Evolutionary conservation across 2,888 invertebrate genomes (phyloP).

Genomic region (Doris montereyensis): DNA sequence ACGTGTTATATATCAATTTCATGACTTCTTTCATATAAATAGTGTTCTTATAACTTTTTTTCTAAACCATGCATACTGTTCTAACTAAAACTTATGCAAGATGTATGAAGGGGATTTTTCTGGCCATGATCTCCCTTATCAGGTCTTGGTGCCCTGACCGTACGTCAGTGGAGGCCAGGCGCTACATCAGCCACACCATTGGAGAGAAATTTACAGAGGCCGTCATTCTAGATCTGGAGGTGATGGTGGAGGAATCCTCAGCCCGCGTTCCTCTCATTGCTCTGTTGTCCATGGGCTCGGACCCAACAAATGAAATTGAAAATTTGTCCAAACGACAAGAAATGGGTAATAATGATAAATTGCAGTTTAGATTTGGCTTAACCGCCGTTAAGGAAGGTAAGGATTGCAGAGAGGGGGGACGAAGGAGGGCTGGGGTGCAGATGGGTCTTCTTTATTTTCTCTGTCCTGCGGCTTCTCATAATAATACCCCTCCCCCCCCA

Average conservation of each 20-base stretch:
- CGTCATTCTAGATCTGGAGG: slow-evolving; percentile 71
- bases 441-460: too few species aligned
- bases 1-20: too few species aligned
- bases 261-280: slow-evolving; percentile 70
- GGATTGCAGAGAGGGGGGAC: too few species aligned
- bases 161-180: slow-evolving; percentile 70
- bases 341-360: slow-evolving; percentile 58
- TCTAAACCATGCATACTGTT: too few species aligned
- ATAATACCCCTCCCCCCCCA: too few species aligned
- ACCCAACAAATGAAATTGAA: slow-evolving; percentile 73
- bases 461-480: too few species aligned
- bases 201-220: slow-evolving; percentile 71
- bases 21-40: too few species aligned
- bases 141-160: slow-evolving; percentile 73
- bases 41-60: too few species aligned
- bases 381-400: not conserved
- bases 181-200: slow-evolving; percentile 70
- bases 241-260: slow-evolving; percentile 70
- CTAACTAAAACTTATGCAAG: too few species aligned
- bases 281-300: slow-evolving; percentile 72
- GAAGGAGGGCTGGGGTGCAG: not conserved
- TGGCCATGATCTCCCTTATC: too few species aligned
- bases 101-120: too few species aligned
- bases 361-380: not conserved
- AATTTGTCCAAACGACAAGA: slow-evolving; percentile 71